A percentile compares a stretch with the other conserved stretches of the same genome.
These are phyloP conservation scores for Ammodytes marinus DNA, from an alignment of 2,113 vertebrate species.

Conservation along the genomic window DNA sequence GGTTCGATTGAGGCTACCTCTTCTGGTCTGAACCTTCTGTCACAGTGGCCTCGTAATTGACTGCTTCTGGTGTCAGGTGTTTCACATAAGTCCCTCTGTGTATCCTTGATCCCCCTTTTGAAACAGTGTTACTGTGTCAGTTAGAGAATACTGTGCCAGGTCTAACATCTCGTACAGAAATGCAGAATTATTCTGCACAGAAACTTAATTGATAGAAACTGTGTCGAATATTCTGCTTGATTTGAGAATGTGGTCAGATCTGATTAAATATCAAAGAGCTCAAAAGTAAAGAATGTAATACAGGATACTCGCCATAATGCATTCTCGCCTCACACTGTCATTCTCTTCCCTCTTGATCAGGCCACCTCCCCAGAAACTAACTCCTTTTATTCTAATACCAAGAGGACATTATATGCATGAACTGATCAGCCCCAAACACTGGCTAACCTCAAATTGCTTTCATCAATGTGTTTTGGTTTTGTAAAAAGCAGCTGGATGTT, in stretches of 20 bases:
- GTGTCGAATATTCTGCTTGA: slow-evolving; percentile 35
- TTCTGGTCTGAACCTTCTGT: not conserved
- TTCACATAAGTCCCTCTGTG: slow-evolving; percentile 5
- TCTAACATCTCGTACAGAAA: slow-evolving; percentile 19
- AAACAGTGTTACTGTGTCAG: not conserved
- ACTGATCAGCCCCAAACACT: slow-evolving; percentile 35
- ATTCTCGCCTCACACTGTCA: slow-evolving; percentile 40
- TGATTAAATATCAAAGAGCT: slow-evolving; percentile 51
- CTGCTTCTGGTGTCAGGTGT: slow-evolving; percentile 6
- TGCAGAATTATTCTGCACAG: slow-evolving; percentile 35
- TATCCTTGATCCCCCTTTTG: slow-evolving; percentile 9
- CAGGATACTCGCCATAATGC: slow-evolving; percentile 45
- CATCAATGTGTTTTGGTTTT: slow-evolving; percentile 33
- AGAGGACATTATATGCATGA: slow-evolving; percentile 60
- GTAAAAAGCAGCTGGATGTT: slow-evolving; percentile 44
- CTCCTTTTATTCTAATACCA: slow-evolving; percentile 34
- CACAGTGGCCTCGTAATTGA: not conserved
- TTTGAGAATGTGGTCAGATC: slow-evolving; percentile 25
- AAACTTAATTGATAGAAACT: slow-evolving; percentile 38
- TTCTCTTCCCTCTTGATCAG: slow-evolving; percentile 34
- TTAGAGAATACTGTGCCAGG: slow-evolving; percentile 3
- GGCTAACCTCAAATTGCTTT: slow-evolving; percentile 46
- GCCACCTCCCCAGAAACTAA: slow-evolving; percentile 42
- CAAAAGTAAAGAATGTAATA: slow-evolving; percentile 25
- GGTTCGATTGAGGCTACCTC: not conserved